phyloP scores from a whole-genome alignment of 1,140 invertebrate genomes.

The Drosophila hydei region DNA sequence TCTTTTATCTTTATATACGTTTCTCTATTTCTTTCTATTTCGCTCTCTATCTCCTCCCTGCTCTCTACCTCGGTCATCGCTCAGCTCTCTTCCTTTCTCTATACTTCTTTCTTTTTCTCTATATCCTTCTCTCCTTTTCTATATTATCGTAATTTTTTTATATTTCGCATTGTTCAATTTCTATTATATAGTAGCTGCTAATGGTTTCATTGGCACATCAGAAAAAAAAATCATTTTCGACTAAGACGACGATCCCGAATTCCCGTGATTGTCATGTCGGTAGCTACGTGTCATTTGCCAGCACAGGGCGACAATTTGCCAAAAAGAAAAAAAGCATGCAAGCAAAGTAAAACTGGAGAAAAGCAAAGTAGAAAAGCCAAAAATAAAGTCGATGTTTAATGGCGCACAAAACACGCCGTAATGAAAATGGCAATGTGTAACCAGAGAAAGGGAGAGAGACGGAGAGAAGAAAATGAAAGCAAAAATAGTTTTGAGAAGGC shows the following conservation, averaged over 20 bases:
- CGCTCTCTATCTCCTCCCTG: too few species aligned
- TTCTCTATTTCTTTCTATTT: too few species aligned
- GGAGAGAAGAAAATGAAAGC: conserved; percentile 2
- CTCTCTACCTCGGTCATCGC: too few species aligned
- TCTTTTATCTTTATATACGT: too few species aligned
- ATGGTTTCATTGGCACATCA: conserved; percentile 8
- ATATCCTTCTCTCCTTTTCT: too few species aligned
- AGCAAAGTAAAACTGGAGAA: background rate
- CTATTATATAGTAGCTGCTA: background rate
- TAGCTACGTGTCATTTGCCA: conserved; percentile 30
- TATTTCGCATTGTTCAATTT: too few species aligned
- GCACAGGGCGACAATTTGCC: conserved; percentile 39
- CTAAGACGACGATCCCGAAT: conserved; percentile 11
- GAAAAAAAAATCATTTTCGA: conserved; percentile 14
- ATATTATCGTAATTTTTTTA: too few species aligned
- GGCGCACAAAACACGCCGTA: conserved; percentile 49
- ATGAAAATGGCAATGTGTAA: conserved; percentile 30
- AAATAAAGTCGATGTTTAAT: conserved; percentile 54
- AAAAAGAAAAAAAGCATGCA: background rate
- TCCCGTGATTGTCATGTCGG: conserved; percentile 39
- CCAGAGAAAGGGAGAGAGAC: conserved; percentile 15
- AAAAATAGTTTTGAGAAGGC: background rate
- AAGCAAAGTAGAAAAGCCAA: conserved; percentile 22
- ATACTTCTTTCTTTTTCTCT: too few species aligned
- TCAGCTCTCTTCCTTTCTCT: too few species aligned